phyloP scores from a whole-genome alignment of 2,888 invertebrate genomes.

The Lasioglossum pauxillum region DNA sequence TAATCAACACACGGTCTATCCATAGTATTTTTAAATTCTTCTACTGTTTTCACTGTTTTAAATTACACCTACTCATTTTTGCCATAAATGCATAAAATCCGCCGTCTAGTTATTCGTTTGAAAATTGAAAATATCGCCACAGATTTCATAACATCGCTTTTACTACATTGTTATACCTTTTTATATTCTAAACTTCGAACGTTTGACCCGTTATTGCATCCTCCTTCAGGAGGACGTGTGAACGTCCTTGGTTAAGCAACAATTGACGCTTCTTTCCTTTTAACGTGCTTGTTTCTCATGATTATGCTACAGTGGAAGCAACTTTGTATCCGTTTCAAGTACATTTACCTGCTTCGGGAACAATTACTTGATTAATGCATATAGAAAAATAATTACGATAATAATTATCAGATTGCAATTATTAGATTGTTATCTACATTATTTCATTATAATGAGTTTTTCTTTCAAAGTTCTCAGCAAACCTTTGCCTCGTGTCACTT shows the following conservation, averaged over 20 bases:
- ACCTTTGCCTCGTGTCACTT: neutral
- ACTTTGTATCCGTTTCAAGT: neutral
- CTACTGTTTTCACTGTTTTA: no score
- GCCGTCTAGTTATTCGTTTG: neutral
- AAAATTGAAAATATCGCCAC: neutral
- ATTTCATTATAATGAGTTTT: neutral
- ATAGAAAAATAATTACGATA: neutral
- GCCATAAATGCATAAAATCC: no score
- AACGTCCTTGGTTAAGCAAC: slow-evolving; percentile 16
- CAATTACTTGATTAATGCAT: neutral
- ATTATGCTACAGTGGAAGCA: neutral
- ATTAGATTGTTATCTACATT: neutral
- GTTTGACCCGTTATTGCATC: neutral
- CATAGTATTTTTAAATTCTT: no score
- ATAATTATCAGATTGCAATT: neutral
- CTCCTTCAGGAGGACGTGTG: neutral
- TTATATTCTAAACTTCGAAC: neutral
- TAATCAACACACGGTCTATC: no score
- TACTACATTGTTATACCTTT: neutral
- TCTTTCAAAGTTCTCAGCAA: neutral
- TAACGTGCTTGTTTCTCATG: neutral
- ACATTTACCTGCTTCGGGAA: neutral
- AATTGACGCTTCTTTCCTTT: neutral
- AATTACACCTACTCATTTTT: no score
- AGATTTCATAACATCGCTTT: neutral